Percentiles rank a stretch among this genome's conserved stretches.
phyloP scores from a whole-genome alignment of 2,797 vertebrate species.

The Gastrophryne carolinensis region DNA sequence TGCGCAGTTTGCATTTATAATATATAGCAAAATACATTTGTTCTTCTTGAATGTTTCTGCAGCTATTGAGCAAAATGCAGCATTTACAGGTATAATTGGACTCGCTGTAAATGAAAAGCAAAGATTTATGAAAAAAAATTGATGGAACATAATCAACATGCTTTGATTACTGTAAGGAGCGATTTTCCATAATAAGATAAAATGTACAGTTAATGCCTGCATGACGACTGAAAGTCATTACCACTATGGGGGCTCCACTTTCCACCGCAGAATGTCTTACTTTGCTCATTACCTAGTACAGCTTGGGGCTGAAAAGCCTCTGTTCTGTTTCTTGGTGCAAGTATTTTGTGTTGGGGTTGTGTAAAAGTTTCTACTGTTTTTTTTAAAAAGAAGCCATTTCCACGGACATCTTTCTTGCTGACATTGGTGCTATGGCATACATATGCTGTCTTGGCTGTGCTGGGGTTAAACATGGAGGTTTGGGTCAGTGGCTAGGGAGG shows the following conservation, averaged over 20 bases:
- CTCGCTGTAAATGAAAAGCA: neutral
- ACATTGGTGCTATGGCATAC: too few species aligned
- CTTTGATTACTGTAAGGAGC: neutral
- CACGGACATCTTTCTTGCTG: too few species aligned
- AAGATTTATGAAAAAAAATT: neutral
- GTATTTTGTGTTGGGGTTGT: too few species aligned
- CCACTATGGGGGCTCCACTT: constrained; percentile 1
- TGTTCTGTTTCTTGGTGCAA: too few species aligned
- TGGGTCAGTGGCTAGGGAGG: too few species aligned
- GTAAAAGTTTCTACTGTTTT: too few species aligned
- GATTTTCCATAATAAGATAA: constrained; percentile 7
- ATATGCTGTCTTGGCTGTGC: too few species aligned
- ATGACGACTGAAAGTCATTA: constrained; percentile 19
- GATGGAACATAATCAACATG: neutral
- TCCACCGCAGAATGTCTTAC: too few species aligned
- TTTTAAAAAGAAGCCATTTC: too few species aligned
- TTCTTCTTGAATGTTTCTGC: neutral
- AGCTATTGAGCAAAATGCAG: neutral
- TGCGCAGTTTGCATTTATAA: neutral
- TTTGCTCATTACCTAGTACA: too few species aligned
- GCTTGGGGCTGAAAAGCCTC: too few species aligned
- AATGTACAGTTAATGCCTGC: neutral
- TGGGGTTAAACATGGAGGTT: too few species aligned
- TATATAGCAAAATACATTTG: neutral
- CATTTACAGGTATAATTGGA: constrained; percentile 1